Evolutionary conservation across 2,113 vertebrate genomes (phyloP), one percentile per base, ranked within the genome.

Genomic region (Sigmodon hispidus): DNA sequence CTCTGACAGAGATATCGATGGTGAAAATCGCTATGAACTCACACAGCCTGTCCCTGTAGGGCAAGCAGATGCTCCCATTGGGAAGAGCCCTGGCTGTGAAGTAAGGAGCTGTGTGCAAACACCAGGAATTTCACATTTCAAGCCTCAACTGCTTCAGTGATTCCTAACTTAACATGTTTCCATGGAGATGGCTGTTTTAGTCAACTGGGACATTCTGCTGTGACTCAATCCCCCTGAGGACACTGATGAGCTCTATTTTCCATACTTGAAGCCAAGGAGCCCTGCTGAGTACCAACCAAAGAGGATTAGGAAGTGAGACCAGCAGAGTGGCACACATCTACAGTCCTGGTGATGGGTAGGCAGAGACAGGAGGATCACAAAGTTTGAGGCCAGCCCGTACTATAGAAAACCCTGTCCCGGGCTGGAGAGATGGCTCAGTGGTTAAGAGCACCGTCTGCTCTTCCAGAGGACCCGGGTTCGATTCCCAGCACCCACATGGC

Each of bases 171-270:
- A 93, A 88, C 63, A 45, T 5, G 29, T 92, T 70, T 92, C 90
- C 48, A 73, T 65, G 75, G 90, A 65, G 65, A 87, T 0, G 29
- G 80, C 48, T 69, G 50, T 81, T 91, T 95, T 76, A 94, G 67
- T n/a, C 7, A 10, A 69, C 57, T 13, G 72, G 69, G 92, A 79
- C 57, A 43, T 69, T 91, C 90, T 29, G 57, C 90, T 45, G 45
- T 73, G 90, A 93, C 75, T 87, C 94, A 77, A 26, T 81, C 59
- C 91, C 94, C 89, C 75, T 24, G 67, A 52, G 91, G 43, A 67
- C 72, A 61, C 36, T 0, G 1, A 13, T n/a, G 70, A 91, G 70
- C 34, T 89, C 90, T 80, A 5, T 59, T 94, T 96, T 91, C 94
- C 87, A 93, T 4, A 24, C 19, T 16, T 4, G 4, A 40, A 81